These are phyloP conservation scores for Silurus glanis DNA, from an alignment of 2,113 vertebrate species.

Conservation along the genomic window DNA sequence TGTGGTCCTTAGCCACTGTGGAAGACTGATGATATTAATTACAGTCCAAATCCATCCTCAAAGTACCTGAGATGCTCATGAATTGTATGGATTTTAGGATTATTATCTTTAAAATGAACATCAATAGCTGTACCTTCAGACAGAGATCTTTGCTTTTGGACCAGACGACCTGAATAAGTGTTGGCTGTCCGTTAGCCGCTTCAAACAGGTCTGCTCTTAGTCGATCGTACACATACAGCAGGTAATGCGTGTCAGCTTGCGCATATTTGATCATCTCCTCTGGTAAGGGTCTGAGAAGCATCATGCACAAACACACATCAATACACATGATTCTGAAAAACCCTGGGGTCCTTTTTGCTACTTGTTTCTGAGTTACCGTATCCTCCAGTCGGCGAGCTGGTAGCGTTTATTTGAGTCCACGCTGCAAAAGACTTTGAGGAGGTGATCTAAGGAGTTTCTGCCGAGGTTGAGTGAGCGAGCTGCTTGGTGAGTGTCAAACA, in stretches of 20 bases:
- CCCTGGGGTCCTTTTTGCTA: no score
- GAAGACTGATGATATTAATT: no score
- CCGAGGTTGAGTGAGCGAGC: slow-evolving; percentile 87
- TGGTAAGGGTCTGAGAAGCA: slow-evolving; percentile 81
- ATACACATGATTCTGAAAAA: background rate
- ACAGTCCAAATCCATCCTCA: no score
- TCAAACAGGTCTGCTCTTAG: slow-evolving; percentile 81
- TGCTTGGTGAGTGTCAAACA: slow-evolving; percentile 96
- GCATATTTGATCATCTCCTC: slow-evolving; percentile 92
- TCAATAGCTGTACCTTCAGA: slow-evolving; percentile 77
- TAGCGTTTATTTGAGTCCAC: slow-evolving; percentile 89
- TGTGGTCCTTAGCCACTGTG: no score
- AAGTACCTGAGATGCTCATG: no score
- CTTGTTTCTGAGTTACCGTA: slow-evolving; percentile 74
- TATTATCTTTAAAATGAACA: background rate
- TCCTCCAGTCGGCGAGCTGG: slow-evolving; percentile 96
- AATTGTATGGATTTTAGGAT: background rate
- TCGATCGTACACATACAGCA: slow-evolving; percentile 91
- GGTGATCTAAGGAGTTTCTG: slow-evolving; percentile 87
- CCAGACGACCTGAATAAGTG: slow-evolving; percentile 85
- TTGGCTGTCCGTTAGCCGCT: slow-evolving; percentile 72
- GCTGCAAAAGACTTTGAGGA: slow-evolving; percentile 83
- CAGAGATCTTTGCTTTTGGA: slow-evolving; percentile 87
- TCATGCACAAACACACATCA: background rate
- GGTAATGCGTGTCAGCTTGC: slow-evolving; percentile 89